phyloP scores from a whole-genome alignment of 2,797 vertebrate species.

The Microchirus variegatus region DNA sequence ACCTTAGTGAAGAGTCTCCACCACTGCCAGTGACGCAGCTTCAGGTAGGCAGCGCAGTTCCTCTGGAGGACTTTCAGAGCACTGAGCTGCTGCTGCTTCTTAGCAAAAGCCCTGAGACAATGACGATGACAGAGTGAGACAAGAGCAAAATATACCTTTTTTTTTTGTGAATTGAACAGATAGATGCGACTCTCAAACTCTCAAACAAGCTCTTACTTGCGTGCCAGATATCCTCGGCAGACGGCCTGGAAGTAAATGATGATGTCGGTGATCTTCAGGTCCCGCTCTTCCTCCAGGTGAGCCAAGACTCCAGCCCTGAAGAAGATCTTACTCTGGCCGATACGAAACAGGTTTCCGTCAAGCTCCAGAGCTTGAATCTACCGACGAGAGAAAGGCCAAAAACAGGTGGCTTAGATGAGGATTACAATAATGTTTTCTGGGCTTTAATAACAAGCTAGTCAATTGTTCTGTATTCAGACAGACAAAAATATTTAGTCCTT shows the following conservation, averaged over 20 bases:
- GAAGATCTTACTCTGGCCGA: conserved; percentile 99
- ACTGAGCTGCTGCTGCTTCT: conserved; percentile 97
- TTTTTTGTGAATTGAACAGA: neutral
- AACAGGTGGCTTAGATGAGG: too few relatives aligned
- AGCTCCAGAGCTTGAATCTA: conserved; percentile 95
- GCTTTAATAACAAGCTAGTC: too few relatives aligned
- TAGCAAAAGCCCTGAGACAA: conserved; percentile 89
- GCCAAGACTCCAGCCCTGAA: conserved; percentile 97
- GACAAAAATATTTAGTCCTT: too few relatives aligned
- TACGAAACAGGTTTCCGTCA: conserved; percentile 94
- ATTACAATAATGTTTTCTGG: too few relatives aligned
- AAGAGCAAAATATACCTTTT: conserved; percentile 36
- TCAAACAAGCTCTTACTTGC: conserved; percentile 85
- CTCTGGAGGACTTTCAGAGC: conserved; percentile 96
- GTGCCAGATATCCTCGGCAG: conserved; percentile 94
- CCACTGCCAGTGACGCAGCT: conserved; percentile 98
- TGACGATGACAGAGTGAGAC: neutral
- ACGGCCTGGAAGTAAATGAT: conserved; percentile 98
- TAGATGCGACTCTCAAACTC: neutral
- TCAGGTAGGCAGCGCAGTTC: conserved; percentile 95
- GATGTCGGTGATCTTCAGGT: conserved; percentile 98
- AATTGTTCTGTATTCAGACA: too few relatives aligned
- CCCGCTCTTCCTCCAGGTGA: conserved; percentile 95
- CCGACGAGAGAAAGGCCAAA: neutral
- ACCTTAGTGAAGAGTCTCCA: conserved; percentile 99